Percentiles rank a stretch among this genome's conserved stretches.
Conservation (phyloP, 2,888 invertebrate species). For the Tillus elongatus region DNA sequence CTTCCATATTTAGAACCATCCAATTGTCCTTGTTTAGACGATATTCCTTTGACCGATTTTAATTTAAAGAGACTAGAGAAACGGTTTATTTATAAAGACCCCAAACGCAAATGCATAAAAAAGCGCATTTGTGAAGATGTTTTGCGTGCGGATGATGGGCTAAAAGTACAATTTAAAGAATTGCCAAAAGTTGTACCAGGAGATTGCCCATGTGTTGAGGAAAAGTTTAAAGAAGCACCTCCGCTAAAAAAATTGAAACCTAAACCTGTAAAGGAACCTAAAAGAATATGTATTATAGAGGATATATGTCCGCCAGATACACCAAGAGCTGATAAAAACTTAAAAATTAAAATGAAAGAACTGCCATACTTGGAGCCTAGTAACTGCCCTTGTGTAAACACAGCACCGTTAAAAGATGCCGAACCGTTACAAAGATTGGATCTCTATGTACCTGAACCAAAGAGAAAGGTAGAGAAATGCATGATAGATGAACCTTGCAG, state of each 20-base stretch:
- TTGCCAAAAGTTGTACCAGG: conserved; percentile 17
- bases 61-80: conserved; percentile 15
- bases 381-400: conserved; percentile 11
- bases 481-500: too few species aligned
- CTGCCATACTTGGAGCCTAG: conserved; percentile 12
- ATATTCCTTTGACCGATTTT: conserved; percentile 13
- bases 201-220: conserved; percentile 15
- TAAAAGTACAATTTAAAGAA: conserved; percentile 14
- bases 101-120: conserved; percentile 9
- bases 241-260: conserved; percentile 13
- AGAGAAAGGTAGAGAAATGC: too few species aligned
- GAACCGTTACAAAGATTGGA: conserved; percentile 6
- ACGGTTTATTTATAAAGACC: conserved; percentile 11
- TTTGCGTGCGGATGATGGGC: conserved; percentile 15
- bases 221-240: conserved; percentile 9
- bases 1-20: conserved; percentile 12
- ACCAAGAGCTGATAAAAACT: conserved; percentile 10
- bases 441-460: neutral
- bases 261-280: conserved; percentile 11
- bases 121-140: conserved; percentile 7
- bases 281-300: conserved; percentile 6
- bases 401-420: neutral
- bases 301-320: neutral
- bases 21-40: conserved; percentile 11
- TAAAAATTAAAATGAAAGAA: conserved; percentile 10